phyloP scores from a whole-genome alignment of 2,888 invertebrate genomes.

The Electrophaes corylata region DNA sequence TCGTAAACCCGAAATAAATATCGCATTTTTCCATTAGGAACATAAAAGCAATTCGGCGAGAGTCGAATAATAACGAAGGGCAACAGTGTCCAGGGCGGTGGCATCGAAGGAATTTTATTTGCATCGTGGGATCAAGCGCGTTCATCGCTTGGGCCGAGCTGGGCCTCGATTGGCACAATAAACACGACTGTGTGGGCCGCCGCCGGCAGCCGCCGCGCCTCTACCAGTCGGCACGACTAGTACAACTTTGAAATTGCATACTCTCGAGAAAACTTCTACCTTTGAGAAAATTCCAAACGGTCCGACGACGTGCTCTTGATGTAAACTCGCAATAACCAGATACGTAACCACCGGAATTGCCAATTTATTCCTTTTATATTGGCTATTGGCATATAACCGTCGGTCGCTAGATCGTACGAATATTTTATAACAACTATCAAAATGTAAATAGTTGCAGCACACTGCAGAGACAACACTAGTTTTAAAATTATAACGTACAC shows the following conservation, averaged over 20 bases:
- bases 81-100: slow-evolving; percentile 76
- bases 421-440: slow-evolving; percentile 34
- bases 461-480: slow-evolving; percentile 30
- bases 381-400: slow-evolving; percentile 40
- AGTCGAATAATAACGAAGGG: slow-evolving; percentile 82
- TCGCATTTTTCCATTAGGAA: slow-evolving; percentile 81
- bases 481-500: slow-evolving; percentile 15
- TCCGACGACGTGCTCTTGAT: slow-evolving; percentile 65
- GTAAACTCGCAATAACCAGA: slow-evolving; percentile 68
- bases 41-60: slow-evolving; percentile 82
- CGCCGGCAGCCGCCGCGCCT: slow-evolving; percentile 46
- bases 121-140: slow-evolving; percentile 65
- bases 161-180: slow-evolving; percentile 75
- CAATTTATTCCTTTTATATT: slow-evolving; percentile 62
- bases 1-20: slow-evolving; percentile 77
- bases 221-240: slow-evolving; percentile 24
- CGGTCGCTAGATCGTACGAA: slow-evolving; percentile 27
- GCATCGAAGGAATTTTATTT: slow-evolving; percentile 78
- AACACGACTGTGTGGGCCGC: slow-evolving; percentile 69
- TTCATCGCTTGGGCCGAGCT: slow-evolving; percentile 53
- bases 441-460: slow-evolving; percentile 36
- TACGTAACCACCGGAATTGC: slow-evolving; percentile 65
- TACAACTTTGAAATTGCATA: slow-evolving; percentile 75
- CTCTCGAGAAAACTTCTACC: slow-evolving; percentile 72
- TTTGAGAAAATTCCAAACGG: slow-evolving; percentile 73